A percentile compares a stretch with the other conserved stretches of the same genome.
Evolutionary conservation across 1,140 invertebrate species (phyloP).

Genomic region (Telenomus remus): DNA sequence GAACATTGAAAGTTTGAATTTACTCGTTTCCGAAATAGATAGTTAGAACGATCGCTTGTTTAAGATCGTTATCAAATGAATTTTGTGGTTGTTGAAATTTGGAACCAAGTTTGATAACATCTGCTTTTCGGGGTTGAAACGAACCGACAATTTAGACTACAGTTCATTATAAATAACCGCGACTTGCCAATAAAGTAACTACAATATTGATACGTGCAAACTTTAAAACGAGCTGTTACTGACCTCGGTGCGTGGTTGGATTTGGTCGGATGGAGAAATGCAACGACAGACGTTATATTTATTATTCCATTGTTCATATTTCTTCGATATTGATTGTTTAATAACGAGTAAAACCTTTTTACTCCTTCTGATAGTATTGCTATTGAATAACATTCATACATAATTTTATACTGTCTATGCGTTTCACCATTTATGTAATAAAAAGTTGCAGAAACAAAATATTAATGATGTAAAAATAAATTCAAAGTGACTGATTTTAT

Average conservation of each 20-base stretch:
- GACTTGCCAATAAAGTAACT: slow-evolving; percentile 56
- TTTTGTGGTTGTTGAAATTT: background rate
- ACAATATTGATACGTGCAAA: slow-evolving; percentile 55
- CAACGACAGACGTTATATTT: slow-evolving; percentile 12
- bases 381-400: no score
- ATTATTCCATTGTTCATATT: background rate
- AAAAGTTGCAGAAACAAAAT: background rate
- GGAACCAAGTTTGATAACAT: slow-evolving; percentile 27
- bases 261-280: slow-evolving; percentile 37
- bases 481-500: background rate
- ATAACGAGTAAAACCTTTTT: no score
- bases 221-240: slow-evolving; percentile 51
- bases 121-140: slow-evolving; percentile 41
- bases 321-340: no score
- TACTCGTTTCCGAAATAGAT: slow-evolving; percentile 1
- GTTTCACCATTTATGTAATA: background rate
- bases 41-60: slow-evolving; percentile 10
- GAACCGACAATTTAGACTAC: slow-evolving; percentile 56
- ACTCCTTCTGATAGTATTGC: no score
- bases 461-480: slow-evolving; percentile 1
- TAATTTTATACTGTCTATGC: no score
- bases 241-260: slow-evolving; percentile 43
- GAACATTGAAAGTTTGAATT: background rate
- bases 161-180: slow-evolving; percentile 58
- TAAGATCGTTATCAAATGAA: slow-evolving; percentile 1